A percentile compares a stretch with the other conserved stretches of the same genome.
Conservation (phyloP, 2,797 vertebrate species). For the Etheostoma perlongum region DNA sequence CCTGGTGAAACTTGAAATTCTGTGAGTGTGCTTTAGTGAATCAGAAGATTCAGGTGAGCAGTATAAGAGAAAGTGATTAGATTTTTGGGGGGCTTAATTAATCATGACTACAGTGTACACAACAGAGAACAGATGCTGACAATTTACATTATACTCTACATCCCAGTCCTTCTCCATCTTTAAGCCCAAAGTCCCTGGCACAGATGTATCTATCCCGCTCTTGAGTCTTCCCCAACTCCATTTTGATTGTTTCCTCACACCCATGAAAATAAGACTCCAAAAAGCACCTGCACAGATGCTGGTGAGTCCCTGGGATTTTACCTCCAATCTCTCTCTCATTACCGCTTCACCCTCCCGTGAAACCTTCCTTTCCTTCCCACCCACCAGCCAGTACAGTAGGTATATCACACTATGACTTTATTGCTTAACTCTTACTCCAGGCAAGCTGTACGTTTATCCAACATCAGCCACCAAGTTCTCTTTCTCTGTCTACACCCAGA, state of each 20-base stretch:
- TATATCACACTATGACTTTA: slow-evolving; percentile 58
- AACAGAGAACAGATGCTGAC: slow-evolving; percentile 36
- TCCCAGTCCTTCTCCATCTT: slow-evolving; percentile 31
- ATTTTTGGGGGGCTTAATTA: slow-evolving; percentile 37
- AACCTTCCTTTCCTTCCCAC: slow-evolving; percentile 42
- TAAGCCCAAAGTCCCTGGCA: slow-evolving; percentile 38
- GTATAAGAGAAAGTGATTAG: slow-evolving; percentile 13
- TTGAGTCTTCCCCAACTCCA: slow-evolving; percentile 33
- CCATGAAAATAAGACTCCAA: slow-evolving; percentile 67
- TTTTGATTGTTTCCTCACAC: slow-evolving; percentile 69
- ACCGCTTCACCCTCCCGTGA: slow-evolving; percentile 60
- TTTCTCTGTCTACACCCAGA: slow-evolving; percentile 65
- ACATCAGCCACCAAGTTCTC: slow-evolving; percentile 50
- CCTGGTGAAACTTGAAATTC: slow-evolving; percentile 3
- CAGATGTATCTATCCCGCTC: slow-evolving; percentile 48
- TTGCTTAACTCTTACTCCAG: slow-evolving; percentile 66
- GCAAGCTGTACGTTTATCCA: slow-evolving; percentile 66
- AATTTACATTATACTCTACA: slow-evolving; percentile 7
- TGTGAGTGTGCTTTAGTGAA: slow-evolving; percentile 12
- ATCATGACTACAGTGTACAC: slow-evolving; percentile 23
- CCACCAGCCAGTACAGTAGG: slow-evolving; percentile 39
- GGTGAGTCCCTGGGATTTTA: slow-evolving; percentile 66
- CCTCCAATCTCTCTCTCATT: slow-evolving; percentile 76
- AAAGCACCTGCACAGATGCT: slow-evolving; percentile 59
- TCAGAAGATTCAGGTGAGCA: slow-evolving; percentile 28